Evolutionary conservation across 1,140 invertebrate genomes (phyloP).

Genomic region (Macrobrachium nipponense): DNA sequence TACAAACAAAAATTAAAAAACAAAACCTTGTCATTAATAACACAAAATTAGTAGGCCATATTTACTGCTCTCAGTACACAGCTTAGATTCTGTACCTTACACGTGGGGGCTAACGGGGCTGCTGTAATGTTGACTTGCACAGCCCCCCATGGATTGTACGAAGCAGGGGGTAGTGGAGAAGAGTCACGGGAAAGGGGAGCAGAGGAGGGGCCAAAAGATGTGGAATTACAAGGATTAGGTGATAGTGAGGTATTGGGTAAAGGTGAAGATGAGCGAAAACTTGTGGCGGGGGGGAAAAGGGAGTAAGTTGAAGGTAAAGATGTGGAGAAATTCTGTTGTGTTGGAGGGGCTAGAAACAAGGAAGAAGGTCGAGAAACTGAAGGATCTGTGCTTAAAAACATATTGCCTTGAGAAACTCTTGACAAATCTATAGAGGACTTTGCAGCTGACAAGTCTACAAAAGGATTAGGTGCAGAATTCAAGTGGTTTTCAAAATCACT

Average conservation of each 20-base stretch:
- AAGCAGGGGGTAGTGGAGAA: constrained; percentile 22
- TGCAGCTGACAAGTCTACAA: constrained; percentile 13
- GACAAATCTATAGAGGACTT: background rate
- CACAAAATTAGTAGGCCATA: no score
- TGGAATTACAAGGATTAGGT: background rate
- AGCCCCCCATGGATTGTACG: constrained; percentile 54
- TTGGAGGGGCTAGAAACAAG: constrained; percentile 12
- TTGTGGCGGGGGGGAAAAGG: constrained; percentile 8
- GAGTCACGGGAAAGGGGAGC: constrained; percentile 15
- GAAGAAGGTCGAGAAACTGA: constrained; percentile 22
- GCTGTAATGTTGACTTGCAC: constrained; percentile 47
- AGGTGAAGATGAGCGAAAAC: constrained; percentile 9
- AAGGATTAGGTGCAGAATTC: background rate
- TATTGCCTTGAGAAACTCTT: no score
- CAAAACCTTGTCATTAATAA: no score
- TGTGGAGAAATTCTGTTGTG: constrained; percentile 6
- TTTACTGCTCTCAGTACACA: background rate
- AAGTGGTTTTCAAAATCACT: background rate
- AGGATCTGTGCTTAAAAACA: background rate
- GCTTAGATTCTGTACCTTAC: constrained; percentile 7
- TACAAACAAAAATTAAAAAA: constrained; percentile 6
- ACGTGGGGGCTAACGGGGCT: constrained; percentile 26
- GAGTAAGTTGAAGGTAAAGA: constrained; percentile 1
- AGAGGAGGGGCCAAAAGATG: constrained; percentile 23
- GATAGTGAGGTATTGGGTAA: background rate